Percentiles rank a stretch among this genome's conserved stretches.
phyloP scores from a whole-genome alignment of 2,113 vertebrate genomes.

The Aviceda subcristata region DNA sequence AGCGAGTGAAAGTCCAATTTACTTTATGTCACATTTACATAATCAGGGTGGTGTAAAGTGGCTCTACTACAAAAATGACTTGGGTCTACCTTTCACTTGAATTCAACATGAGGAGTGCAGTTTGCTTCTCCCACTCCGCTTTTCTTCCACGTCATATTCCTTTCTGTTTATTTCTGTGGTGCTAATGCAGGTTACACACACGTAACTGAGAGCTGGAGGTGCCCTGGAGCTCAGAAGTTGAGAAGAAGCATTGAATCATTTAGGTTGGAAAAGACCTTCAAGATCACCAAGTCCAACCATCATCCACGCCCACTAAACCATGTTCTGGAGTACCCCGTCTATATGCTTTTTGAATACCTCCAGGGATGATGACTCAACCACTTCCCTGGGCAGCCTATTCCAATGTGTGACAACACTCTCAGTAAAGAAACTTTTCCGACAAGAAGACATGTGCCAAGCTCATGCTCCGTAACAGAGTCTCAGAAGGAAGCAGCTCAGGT shows the following conservation, averaged over 20 bases:
- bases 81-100: background rate
- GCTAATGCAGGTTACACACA: background rate
- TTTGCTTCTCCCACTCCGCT: background rate
- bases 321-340: no score
- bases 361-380: no score
- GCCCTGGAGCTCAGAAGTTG: background rate
- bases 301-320: no score
- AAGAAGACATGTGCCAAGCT: background rate
- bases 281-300: no score
- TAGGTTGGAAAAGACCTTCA: no score
- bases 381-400: no score
- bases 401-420: no score
- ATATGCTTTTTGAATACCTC: no score
- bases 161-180: background rate
- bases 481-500: background rate
- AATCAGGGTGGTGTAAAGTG: background rate
- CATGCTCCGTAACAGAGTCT: accelerated
- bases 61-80: background rate
- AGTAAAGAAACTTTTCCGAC: no score
- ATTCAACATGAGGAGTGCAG: background rate
- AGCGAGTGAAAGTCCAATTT: background rate
- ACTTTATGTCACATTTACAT: constrained; percentile 15
- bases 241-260: no score
- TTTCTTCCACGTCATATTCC: background rate
- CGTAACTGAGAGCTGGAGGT: background rate